These are phyloP conservation scores for Vulpes lagopus DNA, from an alignment of 2,113 vertebrate genomes.

Conservation along the genomic window DNA sequence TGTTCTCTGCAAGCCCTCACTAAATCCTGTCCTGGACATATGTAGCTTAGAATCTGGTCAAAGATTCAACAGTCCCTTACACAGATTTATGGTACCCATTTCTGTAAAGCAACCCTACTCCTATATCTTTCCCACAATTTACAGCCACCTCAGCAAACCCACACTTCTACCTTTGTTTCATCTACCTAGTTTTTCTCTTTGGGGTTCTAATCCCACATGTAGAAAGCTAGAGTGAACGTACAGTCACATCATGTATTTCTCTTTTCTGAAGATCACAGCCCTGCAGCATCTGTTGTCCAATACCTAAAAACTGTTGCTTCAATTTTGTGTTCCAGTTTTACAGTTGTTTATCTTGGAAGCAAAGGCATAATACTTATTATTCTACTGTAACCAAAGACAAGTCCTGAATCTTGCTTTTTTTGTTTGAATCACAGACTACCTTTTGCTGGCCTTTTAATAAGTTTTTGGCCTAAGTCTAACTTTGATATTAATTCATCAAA, in stretches of 20 bases:
- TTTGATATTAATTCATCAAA: constrained; percentile 21
- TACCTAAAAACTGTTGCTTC: neutral
- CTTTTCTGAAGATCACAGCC: neutral
- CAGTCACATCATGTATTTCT: neutral
- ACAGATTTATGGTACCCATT: neutral
- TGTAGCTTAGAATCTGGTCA: neutral
- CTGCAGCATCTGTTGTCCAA: neutral
- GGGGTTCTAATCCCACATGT: neutral
- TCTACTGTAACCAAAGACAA: neutral
- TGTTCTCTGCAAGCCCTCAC: neutral
- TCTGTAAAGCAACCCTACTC: neutral
- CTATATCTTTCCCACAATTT: neutral
- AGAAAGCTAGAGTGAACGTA: neutral
- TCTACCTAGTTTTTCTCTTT: neutral
- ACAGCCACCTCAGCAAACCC: neutral
- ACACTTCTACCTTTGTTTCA: neutral
- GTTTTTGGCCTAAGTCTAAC: neutral
- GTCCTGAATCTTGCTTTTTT: neutral
- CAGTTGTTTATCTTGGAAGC: neutral
- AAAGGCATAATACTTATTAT: neutral
- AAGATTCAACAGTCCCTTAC: neutral
- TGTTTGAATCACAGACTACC: neutral
- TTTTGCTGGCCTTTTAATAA: neutral
- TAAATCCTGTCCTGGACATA: neutral
- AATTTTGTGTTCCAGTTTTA: neutral